Percentiles rank a stretch among this genome's conserved stretches.
These are phyloP conservation scores for Didymodactylos carnosus DNA, from an alignment of 2,888 invertebrate genomes.

Conservation along the genomic window DNA sequence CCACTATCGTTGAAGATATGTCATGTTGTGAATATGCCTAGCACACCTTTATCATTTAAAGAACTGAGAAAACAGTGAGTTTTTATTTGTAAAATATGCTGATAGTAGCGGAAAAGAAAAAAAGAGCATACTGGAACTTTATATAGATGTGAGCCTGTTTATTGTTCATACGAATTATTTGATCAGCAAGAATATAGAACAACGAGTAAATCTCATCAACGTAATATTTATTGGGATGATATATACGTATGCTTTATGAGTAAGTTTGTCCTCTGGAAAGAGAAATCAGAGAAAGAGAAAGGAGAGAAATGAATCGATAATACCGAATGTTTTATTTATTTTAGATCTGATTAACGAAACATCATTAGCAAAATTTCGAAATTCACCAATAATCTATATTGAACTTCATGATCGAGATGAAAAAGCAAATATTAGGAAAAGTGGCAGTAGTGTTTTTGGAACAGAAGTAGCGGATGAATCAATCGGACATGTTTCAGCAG, in stretches of 20 bases:
- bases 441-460: conserved; percentile 27
- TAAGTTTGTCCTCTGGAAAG: conserved; percentile 15
- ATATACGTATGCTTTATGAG: conserved; percentile 28
- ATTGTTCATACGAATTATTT: conserved; percentile 28
- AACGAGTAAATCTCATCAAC: conserved; percentile 22
- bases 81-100: neutral
- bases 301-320: neutral
- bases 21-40: conserved; percentile 26
- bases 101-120: neutral
- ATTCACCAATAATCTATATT: conserved; percentile 27
- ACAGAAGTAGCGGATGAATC: conserved; percentile 33
- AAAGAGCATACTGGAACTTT: neutral
- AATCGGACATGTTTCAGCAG: conserved; percentile 31
- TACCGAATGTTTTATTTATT: neutral
- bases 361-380: conserved; percentile 26
- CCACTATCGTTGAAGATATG: conserved; percentile 28
- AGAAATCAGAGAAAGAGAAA: neutral
- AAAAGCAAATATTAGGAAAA: conserved; percentile 18
- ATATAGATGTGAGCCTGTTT: conserved; percentile 27
- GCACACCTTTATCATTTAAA: conserved; percentile 21
- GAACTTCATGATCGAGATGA: conserved; percentile 32
- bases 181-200: conserved; percentile 24
- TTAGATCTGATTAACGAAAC: conserved; percentile 24
- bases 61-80: conserved; percentile 20
- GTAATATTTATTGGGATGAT: conserved; percentile 30